Conservation (phyloP, 2,113 vertebrate species). For the Tragelaphus imberbis region DNA sequence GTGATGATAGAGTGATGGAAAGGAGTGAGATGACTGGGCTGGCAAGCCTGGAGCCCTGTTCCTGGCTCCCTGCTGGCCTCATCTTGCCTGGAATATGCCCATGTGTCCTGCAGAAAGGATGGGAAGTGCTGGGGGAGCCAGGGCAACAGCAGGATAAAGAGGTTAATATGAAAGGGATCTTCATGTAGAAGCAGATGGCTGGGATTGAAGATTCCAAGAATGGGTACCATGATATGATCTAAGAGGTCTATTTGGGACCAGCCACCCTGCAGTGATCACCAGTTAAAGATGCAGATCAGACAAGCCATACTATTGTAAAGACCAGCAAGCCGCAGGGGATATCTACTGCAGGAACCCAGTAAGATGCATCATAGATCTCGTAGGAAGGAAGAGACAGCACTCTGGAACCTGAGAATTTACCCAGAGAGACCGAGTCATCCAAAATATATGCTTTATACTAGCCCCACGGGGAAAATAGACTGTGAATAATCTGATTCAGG, state of each 20-base stretch:
- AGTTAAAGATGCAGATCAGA: neutral
- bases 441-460: neutral
- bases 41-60: neutral
- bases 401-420: neutral
- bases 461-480: neutral
- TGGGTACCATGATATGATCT: neutral
- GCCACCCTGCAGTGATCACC: neutral
- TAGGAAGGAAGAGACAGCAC: neutral
- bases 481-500: constrained; percentile 38
- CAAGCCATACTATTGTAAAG: neutral
- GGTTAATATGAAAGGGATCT: neutral
- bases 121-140: neutral
- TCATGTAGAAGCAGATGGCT: neutral
- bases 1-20: neutral
- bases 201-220: neutral
- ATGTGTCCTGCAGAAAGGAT: neutral
- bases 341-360: neutral
- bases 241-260: neutral
- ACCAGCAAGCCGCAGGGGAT: neutral
- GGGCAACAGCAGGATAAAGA: neutral
- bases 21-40: neutral
- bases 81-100: neutral
- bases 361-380: neutral
- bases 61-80: neutral
- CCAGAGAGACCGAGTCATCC: neutral